phyloP scores from a whole-genome alignment of 2,888 invertebrate genomes.

The Clunio marinus region DNA sequence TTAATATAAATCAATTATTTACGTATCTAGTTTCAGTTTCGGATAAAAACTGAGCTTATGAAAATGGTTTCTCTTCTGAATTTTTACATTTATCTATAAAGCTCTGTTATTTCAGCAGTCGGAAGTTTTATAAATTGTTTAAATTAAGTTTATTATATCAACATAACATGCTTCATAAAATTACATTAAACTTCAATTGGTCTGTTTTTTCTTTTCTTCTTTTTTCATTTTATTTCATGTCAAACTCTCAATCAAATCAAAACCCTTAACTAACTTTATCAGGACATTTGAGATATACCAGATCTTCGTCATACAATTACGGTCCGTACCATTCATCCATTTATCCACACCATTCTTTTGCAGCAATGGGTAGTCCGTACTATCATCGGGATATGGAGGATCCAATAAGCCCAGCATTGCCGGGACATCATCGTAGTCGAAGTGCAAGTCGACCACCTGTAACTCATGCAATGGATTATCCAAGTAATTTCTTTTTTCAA shows the following conservation, averaged over 20 bases:
- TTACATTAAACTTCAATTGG: constrained; percentile 8
- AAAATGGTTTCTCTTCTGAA: no score
- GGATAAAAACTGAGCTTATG: no score
- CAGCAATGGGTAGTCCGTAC: constrained; percentile 62
- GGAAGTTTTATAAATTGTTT: not conserved
- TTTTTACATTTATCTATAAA: no score
- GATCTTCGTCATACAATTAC: constrained; percentile 44
- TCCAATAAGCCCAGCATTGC: constrained; percentile 77
- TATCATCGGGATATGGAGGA: constrained; percentile 74
- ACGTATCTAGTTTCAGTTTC: no score
- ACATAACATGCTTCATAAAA: not conserved
- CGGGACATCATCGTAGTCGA: constrained; percentile 75
- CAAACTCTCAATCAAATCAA: constrained; percentile 16
- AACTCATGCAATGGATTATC: constrained; percentile 57
- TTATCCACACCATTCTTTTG: constrained; percentile 53
- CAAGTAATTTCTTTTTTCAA: constrained; percentile 50
- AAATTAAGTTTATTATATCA: not conserved
- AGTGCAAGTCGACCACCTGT: constrained; percentile 71
- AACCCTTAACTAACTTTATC: no score
- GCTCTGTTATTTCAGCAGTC: not conserved
- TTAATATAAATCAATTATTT: no score
- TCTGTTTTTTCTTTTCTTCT: constrained; percentile 19
- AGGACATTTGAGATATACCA: constrained; percentile 38
- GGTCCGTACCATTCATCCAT: constrained; percentile 41
- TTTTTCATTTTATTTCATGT: constrained; percentile 24